Conservation (phyloP, 2,797 vertebrate genomes). For the Gephyroberyx darwinii region DNA sequence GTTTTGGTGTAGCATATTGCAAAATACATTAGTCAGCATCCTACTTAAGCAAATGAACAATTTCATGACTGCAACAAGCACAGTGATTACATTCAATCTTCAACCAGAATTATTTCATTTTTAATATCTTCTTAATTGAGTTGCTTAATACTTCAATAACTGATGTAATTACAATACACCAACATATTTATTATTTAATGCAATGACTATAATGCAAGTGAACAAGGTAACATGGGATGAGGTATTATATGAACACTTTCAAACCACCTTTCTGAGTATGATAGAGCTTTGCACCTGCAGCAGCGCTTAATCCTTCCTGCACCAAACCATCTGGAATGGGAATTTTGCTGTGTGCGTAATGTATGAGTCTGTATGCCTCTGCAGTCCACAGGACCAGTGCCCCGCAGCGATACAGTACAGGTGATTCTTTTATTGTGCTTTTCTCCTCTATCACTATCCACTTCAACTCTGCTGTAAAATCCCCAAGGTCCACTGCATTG, state of each 20-base stretch:
- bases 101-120: constrained; percentile 24
- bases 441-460: constrained; percentile 51
- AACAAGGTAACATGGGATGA: constrained; percentile 34
- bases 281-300: constrained; percentile 50
- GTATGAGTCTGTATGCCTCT: constrained; percentile 53
- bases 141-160: constrained; percentile 49
- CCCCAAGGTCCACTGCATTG: constrained; percentile 57
- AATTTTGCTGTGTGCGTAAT: constrained; percentile 58
- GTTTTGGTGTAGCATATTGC: constrained; percentile 42
- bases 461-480: constrained; percentile 49
- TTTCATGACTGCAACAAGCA: constrained; percentile 48
- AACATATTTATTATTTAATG: constrained; percentile 37
- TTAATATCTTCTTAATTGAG: constrained; percentile 41
- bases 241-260: constrained; percentile 40
- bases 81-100: constrained; percentile 28
- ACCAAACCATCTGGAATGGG: constrained; percentile 74
- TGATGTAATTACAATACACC: constrained; percentile 7
- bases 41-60: constrained; percentile 32
- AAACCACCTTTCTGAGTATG: constrained; percentile 38
- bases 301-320: constrained; percentile 56
- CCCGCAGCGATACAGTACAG: constrained; percentile 51
- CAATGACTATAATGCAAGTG: constrained; percentile 27
- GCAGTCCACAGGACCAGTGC: constrained; percentile 55
- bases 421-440: constrained; percentile 63
- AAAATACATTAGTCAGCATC: constrained; percentile 59